Conservation (phyloP, 30 jellyfish, hydroid and myxozoan genomes). For the Morbakka virulenta region DNA sequence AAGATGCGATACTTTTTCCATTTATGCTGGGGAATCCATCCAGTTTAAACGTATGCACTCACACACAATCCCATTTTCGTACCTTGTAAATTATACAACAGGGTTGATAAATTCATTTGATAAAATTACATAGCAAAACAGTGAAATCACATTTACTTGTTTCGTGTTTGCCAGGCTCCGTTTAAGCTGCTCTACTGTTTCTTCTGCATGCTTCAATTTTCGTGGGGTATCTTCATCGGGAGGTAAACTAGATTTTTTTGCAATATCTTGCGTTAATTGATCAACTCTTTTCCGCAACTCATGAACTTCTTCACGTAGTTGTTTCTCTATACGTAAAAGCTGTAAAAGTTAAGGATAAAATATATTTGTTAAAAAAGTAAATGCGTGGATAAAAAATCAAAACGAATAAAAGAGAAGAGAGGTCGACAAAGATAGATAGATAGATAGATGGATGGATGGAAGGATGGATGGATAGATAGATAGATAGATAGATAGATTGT, state of each 20-base stretch:
- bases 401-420: neutral
- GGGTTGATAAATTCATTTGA: too few relatives aligned
- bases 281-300: constrained; percentile 48
- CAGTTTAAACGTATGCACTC: too few relatives aligned
- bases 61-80: too few relatives aligned
- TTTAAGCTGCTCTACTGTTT: constrained; percentile 65
- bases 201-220: constrained; percentile 72
- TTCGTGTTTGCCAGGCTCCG: constrained; percentile 75
- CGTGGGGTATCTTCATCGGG: constrained; percentile 72
- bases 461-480: too few relatives aligned
- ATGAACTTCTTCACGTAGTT: constrained; percentile 69
- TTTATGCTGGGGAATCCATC: too few relatives aligned
- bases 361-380: too few relatives aligned
- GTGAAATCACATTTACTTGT: constrained; percentile 86
- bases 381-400: neutral
- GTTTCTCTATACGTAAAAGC: constrained; percentile 79
- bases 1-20: too few relatives aligned
- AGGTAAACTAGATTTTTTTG: constrained; percentile 41
- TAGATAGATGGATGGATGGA: too few relatives aligned
- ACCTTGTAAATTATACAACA: too few relatives aligned
- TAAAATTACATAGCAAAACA: too few relatives aligned
- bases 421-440: neutral
- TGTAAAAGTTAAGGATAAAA: neutral
- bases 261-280: constrained; percentile 65
- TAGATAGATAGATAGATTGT: too few relatives aligned